phyloP scores from a whole-genome alignment of 2,888 invertebrate species.

The Iphiclides podalirius region DNA sequence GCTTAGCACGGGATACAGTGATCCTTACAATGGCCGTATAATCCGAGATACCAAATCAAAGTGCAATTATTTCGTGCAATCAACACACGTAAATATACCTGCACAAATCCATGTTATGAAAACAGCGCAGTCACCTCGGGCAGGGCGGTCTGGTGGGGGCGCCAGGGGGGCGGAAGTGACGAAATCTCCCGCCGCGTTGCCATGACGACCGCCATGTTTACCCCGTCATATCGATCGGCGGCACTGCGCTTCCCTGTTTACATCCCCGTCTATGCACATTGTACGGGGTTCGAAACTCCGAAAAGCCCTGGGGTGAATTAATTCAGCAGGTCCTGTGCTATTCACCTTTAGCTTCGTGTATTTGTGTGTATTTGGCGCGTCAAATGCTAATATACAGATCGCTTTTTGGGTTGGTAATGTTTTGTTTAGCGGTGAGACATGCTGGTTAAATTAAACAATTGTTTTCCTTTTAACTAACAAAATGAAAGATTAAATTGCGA shows the following conservation, averaged over 20 bases:
- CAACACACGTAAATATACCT: too few species aligned
- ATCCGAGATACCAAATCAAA: too few species aligned
- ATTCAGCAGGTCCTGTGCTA: not conserved
- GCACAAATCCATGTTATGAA: too few species aligned
- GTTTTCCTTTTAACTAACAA: too few species aligned
- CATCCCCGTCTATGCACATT: constrained; percentile 40
- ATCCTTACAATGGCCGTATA: too few species aligned
- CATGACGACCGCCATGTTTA: constrained; percentile 77
- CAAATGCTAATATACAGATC: not conserved
- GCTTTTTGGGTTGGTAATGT: not conserved
- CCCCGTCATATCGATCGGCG: constrained; percentile 71
- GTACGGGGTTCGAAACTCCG: constrained; percentile 27
- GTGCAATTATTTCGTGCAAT: too few species aligned
- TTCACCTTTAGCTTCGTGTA: too few species aligned
- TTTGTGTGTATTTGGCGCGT: not conserved
- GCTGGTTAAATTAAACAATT: too few species aligned
- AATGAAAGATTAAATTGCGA: too few species aligned
- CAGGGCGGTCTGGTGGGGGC: constrained; percentile 23
- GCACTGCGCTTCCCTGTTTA: constrained; percentile 63
- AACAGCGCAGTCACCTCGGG: too few species aligned
- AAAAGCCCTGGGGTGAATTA: constrained; percentile 19
- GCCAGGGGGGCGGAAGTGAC: constrained; percentile 55
- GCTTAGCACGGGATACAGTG: too few species aligned
- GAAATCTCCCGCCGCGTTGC: constrained; percentile 63
- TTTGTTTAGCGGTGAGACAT: too few species aligned